Percentiles rank a stretch among this genome's conserved stretches.
phyloP scores from a whole-genome alignment of 37 sponge, comb jelly and placozoan species.

The Chondrosia reniformis region DNA sequence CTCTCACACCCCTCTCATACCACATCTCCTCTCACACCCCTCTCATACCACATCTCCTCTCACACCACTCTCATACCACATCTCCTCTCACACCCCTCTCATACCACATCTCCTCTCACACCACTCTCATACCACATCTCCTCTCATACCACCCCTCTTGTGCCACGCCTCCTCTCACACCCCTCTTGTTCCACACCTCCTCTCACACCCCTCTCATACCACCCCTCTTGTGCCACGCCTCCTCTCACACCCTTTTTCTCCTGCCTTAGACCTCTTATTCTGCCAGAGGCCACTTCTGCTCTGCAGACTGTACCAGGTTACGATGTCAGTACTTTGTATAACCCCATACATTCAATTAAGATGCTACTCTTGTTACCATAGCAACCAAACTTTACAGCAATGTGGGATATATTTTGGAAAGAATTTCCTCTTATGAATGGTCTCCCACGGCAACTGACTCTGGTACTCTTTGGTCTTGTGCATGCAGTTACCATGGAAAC shows the following conservation, averaged over 20 bases:
- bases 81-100: no score
- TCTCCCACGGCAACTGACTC: neutral
- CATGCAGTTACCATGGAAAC: no score
- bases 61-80: no score
- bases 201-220: neutral
- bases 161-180: neutral
- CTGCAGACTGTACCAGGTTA: neutral
- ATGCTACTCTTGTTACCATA: no score
- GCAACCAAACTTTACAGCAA: slow-evolving; percentile 16
- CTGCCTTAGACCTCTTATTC: neutral
- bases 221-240: neutral
- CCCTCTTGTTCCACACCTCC: neutral
- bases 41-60: no score
- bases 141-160: neutral
- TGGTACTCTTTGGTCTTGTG: neutral
- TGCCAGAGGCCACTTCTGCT: neutral
- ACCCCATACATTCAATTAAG: no score
- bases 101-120: neutral
- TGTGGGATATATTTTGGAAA: slow-evolving; percentile 19
- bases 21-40: no score
- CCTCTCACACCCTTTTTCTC: neutral
- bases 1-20: no score
- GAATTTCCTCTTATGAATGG: neutral
- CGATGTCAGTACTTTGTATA: no score
- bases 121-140: neutral